Conservation (phyloP, 2,888 invertebrate genomes). For the Peribatodes rhomboidaria region DNA sequence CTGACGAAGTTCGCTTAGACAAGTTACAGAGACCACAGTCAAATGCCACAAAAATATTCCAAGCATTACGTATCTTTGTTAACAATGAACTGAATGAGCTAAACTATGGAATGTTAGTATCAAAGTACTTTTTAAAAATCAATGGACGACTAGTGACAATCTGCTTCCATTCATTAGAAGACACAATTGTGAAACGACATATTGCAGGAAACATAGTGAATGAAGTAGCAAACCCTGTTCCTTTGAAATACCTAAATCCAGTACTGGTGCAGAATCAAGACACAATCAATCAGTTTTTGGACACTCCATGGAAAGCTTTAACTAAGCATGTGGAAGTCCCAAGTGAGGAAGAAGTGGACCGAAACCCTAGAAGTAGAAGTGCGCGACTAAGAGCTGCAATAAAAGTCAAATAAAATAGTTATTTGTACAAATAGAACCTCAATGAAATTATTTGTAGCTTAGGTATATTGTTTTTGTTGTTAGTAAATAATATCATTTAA, state of each 20-base stretch:
- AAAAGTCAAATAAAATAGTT: constrained; percentile 86
- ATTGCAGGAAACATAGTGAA: constrained; percentile 92
- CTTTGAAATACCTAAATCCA: constrained; percentile 90
- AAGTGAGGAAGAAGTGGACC: constrained; percentile 89
- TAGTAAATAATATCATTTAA: neutral
- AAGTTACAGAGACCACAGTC: constrained; percentile 92
- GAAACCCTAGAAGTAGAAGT: constrained; percentile 95
- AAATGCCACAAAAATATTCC: constrained; percentile 96
- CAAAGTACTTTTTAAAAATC: constrained; percentile 91
- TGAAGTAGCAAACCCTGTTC: constrained; percentile 90
- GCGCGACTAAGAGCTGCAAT: constrained; percentile 95
- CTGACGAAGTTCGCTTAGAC: constrained; percentile 87
- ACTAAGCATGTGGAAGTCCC: constrained; percentile 94
- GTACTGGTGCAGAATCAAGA: constrained; percentile 86
- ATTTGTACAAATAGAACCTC: constrained; percentile 8
- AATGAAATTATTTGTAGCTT: constrained; percentile 26
- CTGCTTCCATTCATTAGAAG: constrained; percentile 97
- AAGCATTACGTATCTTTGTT: constrained; percentile 97
- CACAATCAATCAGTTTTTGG: constrained; percentile 87
- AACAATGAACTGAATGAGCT: constrained; percentile 98
- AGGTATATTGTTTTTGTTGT: constrained; percentile 15
- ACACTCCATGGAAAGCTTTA: constrained; percentile 91
- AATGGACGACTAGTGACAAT: constrained; percentile 93
- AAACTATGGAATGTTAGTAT: constrained; percentile 93
- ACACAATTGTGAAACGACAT: constrained; percentile 96